Conservation (phyloP, 2,888 invertebrate genomes). For the Hirtodrosophila duncani region DNA sequence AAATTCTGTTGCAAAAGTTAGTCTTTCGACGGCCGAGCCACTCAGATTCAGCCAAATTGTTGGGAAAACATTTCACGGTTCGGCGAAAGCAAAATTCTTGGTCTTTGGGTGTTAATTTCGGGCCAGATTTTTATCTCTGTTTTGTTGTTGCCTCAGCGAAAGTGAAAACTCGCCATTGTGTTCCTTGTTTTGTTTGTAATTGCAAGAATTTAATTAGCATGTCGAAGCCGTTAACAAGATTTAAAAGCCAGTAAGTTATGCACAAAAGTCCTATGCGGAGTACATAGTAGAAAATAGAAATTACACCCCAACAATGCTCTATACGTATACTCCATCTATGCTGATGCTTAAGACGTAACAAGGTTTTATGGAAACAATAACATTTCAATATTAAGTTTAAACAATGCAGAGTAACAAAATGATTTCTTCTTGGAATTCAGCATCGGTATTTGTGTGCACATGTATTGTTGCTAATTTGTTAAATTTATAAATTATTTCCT, state of each 20-base stretch:
- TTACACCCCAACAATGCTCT: too few relatives aligned
- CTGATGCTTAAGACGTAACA: too few relatives aligned
- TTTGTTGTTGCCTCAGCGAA: constrained; percentile 28
- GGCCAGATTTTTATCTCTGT: constrained; percentile 28
- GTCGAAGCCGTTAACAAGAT: constrained; percentile 70
- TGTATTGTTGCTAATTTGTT: too few relatives aligned
- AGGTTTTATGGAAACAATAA: too few relatives aligned
- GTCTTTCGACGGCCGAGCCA: constrained; percentile 21
- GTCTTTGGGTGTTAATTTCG: constrained; percentile 61
- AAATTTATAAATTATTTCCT: too few relatives aligned
- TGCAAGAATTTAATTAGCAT: constrained; percentile 64
- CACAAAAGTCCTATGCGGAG: too few relatives aligned
- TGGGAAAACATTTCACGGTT: constrained; percentile 59
- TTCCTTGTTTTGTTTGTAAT: constrained; percentile 44
- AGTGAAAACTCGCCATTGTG: constrained; percentile 30
- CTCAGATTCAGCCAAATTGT: constrained; percentile 38
- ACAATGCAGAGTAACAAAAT: too few relatives aligned
- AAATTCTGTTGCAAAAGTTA: constrained; percentile 54
- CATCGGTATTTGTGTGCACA: too few relatives aligned
- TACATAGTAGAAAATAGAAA: too few relatives aligned
- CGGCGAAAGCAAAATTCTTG: constrained; percentile 43
- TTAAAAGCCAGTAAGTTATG: constrained; percentile 55
- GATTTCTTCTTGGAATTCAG: too few relatives aligned
- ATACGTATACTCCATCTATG: too few relatives aligned
- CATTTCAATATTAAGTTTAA: too few relatives aligned